These are phyloP conservation scores for Bucco capensis DNA, from an alignment of 2,113 vertebrate genomes.

Conservation along the genomic window DNA sequence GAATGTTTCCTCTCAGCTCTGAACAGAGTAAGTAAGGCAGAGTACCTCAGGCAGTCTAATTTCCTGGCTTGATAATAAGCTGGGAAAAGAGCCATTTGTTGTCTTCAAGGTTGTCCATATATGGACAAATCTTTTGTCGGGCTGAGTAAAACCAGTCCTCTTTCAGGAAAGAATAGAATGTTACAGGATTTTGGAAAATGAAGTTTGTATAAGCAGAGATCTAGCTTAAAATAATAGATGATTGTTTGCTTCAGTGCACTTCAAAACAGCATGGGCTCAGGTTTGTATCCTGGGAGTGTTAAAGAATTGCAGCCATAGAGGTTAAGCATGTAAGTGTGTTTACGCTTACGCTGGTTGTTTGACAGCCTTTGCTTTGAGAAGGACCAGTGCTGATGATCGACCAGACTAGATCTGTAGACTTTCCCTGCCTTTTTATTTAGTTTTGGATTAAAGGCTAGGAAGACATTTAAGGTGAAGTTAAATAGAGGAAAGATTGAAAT, in stretches of 20 bases:
- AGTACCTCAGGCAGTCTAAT: constrained; percentile 53
- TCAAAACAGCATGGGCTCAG: neutral
- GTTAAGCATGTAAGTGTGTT: neutral
- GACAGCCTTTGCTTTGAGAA: neutral
- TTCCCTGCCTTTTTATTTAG: neutral
- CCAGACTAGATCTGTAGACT: neutral
- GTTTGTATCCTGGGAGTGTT: neutral
- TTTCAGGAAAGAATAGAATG: constrained; percentile 47
- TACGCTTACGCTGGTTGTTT: neutral
- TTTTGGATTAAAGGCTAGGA: neutral
- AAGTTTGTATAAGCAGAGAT: constrained; percentile 7
- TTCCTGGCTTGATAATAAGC: constrained; percentile 64
- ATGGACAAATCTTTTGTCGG: constrained; percentile 35
- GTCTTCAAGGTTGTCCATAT: constrained; percentile 53
- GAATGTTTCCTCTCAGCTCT: constrained; percentile 19
- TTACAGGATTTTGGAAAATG: constrained; percentile 1
- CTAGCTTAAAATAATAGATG: neutral
- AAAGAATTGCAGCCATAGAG: neutral
- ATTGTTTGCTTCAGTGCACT: neutral
- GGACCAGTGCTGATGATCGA: neutral
- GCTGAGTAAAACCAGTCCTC: constrained; percentile 25
- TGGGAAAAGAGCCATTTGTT: constrained; percentile 64
- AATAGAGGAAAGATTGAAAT: neutral
- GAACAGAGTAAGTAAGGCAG: neutral
- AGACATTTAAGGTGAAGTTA: neutral